Conservation (phyloP, 2,797 vertebrate genomes). For the Chelmon rostratus region DNA sequence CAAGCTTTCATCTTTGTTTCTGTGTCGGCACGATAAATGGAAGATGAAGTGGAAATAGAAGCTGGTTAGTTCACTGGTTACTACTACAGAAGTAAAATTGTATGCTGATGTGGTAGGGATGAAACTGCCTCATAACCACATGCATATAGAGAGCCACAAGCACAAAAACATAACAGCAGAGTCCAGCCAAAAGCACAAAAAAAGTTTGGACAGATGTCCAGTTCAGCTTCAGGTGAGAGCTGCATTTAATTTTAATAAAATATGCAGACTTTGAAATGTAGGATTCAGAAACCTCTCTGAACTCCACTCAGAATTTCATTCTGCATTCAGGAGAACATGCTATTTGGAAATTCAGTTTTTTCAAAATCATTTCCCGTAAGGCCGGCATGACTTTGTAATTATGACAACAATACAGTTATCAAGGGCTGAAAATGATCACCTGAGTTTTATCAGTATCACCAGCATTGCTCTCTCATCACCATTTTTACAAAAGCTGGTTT, state of each 20-base stretch:
- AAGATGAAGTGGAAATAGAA: not conserved
- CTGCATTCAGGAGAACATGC: slow-evolving; percentile 9
- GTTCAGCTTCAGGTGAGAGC: slow-evolving; percentile 45
- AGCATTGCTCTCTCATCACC: slow-evolving; percentile 7
- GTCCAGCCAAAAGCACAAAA: slow-evolving; percentile 28
- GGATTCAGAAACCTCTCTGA: slow-evolving; percentile 33
- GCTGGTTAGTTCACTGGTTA: not conserved
- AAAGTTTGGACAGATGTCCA: slow-evolving; percentile 25
- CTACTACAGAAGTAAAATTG: not conserved
- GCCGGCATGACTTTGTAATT: not conserved
- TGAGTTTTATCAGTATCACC: not conserved
- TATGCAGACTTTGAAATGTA: slow-evolving; percentile 53
- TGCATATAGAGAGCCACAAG: slow-evolving; percentile 5
- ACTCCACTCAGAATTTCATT: slow-evolving; percentile 28
- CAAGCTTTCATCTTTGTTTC: not conserved
- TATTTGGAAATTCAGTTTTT: too few relatives aligned
- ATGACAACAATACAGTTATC: not conserved
- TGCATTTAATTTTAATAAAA: slow-evolving; percentile 50
- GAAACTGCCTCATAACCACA: not conserved
- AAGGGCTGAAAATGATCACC: slow-evolving; percentile 9
- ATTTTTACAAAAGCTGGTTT: slow-evolving; percentile 6
- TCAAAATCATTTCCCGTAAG: slow-evolving; percentile 17
- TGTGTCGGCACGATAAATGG: not conserved
- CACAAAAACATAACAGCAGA: slow-evolving; percentile 2
- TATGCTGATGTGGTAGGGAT: not conserved